Percentiles rank a stretch among this genome's conserved stretches.
These are phyloP conservation scores for Excalfactoria chinensis DNA, from an alignment of 2,113 vertebrate genomes.

Conservation along the genomic window DNA sequence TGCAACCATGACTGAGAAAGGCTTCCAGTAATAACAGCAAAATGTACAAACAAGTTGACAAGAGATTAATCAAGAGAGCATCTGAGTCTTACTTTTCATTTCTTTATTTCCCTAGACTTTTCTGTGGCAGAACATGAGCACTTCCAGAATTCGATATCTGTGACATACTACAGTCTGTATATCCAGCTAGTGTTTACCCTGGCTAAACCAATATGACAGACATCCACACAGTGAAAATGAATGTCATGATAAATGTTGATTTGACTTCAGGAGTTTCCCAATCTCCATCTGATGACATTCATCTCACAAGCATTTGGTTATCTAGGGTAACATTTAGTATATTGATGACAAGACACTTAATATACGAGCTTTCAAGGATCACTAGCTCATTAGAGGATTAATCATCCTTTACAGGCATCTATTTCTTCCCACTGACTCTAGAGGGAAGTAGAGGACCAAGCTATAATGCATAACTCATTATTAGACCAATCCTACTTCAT, in stretches of 20 bases:
- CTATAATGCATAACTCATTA: neutral
- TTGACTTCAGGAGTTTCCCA: neutral
- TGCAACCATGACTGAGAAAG: neutral
- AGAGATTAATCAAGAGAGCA: neutral
- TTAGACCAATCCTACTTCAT: accelerated
- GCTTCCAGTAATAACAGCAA: neutral
- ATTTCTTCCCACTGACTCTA: slow-evolving; percentile 36
- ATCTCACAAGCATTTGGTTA: too few relatives aligned
- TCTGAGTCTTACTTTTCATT: neutral
- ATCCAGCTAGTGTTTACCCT: neutral
- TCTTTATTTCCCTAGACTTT: neutral
- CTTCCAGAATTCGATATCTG: neutral
- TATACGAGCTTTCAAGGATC: accelerated
- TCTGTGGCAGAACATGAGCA: neutral
- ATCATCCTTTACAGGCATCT: neutral
- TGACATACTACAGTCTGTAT: too few relatives aligned
- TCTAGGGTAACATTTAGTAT: neutral
- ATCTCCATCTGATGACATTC: neutral
- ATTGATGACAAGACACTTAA: neutral
- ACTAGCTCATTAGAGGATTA: neutral
- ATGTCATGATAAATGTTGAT: accelerated
- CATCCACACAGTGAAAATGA: neutral
- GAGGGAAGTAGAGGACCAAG: slow-evolving; percentile 48
- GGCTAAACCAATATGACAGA: accelerated
- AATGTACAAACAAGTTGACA: neutral